Conservation (phyloP, 2,797 vertebrate genomes). For the Acanthurus leucopareius region DNA sequence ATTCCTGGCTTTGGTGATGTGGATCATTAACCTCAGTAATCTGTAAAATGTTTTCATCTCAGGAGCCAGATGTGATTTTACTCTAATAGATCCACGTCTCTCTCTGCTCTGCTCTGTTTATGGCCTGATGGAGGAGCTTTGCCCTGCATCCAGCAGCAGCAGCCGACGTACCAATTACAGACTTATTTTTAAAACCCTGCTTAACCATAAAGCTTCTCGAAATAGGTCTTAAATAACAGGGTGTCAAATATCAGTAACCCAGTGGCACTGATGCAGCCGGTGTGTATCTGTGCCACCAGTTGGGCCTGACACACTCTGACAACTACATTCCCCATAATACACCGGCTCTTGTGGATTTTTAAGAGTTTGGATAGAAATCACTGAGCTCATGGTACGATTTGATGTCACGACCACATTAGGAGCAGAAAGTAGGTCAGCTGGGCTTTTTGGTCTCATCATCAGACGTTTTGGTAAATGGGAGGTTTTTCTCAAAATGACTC, state of each 20-base stretch:
- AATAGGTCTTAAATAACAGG: slow-evolving; percentile 82
- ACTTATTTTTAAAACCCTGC: slow-evolving; percentile 77
- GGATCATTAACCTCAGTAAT: slow-evolving; percentile 60
- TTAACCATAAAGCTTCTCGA: slow-evolving; percentile 68
- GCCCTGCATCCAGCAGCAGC: slow-evolving; percentile 35
- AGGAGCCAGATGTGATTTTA: slow-evolving; percentile 61
- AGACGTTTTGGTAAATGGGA: slow-evolving; percentile 54
- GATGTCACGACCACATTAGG: slow-evolving; percentile 28
- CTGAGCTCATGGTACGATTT: slow-evolving; percentile 14
- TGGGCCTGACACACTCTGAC: not conserved
- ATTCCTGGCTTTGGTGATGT: slow-evolving; percentile 24
- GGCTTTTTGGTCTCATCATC: slow-evolving; percentile 32
- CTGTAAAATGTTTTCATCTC: slow-evolving; percentile 48
- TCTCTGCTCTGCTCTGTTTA: slow-evolving; percentile 6
- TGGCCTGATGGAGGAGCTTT: slow-evolving; percentile 40
- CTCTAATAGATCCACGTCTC: slow-evolving; percentile 18
- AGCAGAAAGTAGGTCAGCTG: slow-evolving; percentile 63
- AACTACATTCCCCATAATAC: slow-evolving; percentile 61
- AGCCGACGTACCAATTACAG: slow-evolving; percentile 74
- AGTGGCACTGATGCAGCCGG: slow-evolving; percentile 42
- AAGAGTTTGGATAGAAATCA: slow-evolving; percentile 8
- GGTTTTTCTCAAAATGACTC: slow-evolving; percentile 45
- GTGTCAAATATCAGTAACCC: slow-evolving; percentile 65
- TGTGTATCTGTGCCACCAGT: slow-evolving; percentile 35
- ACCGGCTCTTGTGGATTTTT: slow-evolving; percentile 6